These are phyloP conservation scores for Heliangelus exortis DNA, from an alignment of 2,797 vertebrate species.

Conservation along the genomic window DNA sequence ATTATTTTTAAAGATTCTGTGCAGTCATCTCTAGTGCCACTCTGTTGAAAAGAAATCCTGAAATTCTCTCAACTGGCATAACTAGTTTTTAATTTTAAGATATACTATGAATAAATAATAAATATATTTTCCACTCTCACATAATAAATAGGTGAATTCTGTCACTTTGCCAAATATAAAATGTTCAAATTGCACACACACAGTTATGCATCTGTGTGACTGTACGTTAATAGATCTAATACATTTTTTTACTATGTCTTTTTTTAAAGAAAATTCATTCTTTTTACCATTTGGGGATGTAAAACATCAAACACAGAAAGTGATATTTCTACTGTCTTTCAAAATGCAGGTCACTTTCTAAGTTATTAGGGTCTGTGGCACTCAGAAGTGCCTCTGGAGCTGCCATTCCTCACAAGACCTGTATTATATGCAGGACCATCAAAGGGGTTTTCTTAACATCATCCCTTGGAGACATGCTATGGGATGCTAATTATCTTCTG, in stretches of 20 bases:
- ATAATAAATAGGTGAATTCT: background rate
- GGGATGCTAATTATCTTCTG: constrained; percentile 39
- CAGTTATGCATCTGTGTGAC: background rate
- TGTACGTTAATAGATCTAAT: background rate
- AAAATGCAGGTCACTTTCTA: constrained; percentile 11
- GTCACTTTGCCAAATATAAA: background rate
- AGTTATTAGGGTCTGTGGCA: background rate
- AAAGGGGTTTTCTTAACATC: background rate
- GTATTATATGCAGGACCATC: background rate
- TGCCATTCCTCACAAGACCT: background rate
- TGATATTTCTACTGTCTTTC: background rate
- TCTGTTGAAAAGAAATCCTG: background rate
- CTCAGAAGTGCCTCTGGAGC: background rate
- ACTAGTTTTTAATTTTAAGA: background rate
- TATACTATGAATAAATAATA: background rate
- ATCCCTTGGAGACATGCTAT: background rate
- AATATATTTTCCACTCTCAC: background rate
- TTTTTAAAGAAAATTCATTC: background rate
- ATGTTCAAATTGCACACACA: background rate
- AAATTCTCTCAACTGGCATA: background rate
- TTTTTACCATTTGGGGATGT: background rate
- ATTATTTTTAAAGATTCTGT: background rate
- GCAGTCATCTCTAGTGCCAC: background rate
- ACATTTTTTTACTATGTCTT: background rate
- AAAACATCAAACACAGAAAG: background rate